Evolutionary conservation across 1,140 invertebrate species (phyloP).

Genomic region (Calephelis virginiensis): DNA sequence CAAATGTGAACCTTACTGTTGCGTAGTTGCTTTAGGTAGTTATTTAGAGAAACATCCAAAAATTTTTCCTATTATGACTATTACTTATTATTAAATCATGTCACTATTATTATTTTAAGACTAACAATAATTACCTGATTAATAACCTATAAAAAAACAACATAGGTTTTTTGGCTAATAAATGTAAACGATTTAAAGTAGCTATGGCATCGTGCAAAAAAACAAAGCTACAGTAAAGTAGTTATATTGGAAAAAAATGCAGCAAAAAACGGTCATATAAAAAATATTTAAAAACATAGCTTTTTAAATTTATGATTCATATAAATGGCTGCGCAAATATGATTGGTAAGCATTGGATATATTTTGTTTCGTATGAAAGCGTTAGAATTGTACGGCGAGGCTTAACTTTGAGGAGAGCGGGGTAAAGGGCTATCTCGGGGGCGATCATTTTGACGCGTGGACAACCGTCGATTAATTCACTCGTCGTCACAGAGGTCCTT

Average conservation of each 20-base stretch:
- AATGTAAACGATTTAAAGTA: too few species aligned
- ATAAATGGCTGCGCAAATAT: too few species aligned
- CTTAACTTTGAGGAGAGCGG: constrained; percentile 9
- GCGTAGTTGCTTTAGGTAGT: not conserved
- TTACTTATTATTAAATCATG: not conserved
- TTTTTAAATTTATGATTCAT: too few species aligned
- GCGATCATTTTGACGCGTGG: constrained; percentile 38
- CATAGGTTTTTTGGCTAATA: too few species aligned
- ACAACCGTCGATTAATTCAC: constrained; percentile 51
- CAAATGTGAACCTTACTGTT: not conserved
- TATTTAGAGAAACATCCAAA: not conserved
- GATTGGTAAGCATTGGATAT: not conserved
- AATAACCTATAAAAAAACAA: too few species aligned
- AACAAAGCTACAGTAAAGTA: too few species aligned
- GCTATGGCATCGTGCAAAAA: too few species aligned
- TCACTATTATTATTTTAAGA: too few species aligned
- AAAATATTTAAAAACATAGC: too few species aligned
- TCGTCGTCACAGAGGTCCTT: constrained; percentile 54
- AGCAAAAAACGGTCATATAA: too few species aligned
- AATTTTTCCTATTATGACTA: not conserved
- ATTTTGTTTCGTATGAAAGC: not conserved
- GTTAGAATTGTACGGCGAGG: not conserved
- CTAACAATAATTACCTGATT: too few species aligned
- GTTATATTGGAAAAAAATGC: too few species aligned
- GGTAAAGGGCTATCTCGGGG: constrained; percentile 28